Percentiles rank a stretch among this genome's conserved stretches.
Evolutionary conservation across 2,888 invertebrate species (phyloP).

Genomic region (Chironomus tentans): DNA sequence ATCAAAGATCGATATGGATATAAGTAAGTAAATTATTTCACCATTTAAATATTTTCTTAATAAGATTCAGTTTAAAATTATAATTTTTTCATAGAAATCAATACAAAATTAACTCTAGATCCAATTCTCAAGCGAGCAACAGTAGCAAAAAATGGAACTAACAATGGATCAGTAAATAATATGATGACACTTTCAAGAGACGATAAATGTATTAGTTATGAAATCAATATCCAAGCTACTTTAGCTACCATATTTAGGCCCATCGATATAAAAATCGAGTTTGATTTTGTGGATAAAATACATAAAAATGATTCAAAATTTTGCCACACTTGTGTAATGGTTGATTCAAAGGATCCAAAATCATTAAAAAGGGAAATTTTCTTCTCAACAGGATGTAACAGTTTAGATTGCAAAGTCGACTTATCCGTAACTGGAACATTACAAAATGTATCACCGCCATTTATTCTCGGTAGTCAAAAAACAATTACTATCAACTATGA

Average conservation of each 20-base stretch:
- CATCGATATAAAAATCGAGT: no score
- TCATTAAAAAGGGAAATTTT: constrained; percentile 37
- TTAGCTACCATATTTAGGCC: no score
- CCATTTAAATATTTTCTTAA: no score
- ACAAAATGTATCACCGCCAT: constrained; percentile 33
- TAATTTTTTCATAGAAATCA: no score
- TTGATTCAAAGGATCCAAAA: constrained; percentile 39
- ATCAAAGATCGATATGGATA: constrained; percentile 30
- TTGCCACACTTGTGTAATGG: constrained; percentile 35
- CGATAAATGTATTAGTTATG: constrained; percentile 34
- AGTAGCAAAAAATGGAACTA: neutral
- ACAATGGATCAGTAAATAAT: no score
- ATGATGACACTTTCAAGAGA: neutral
- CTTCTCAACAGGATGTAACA: constrained; percentile 40
- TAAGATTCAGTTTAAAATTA: no score
- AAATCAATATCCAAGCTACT: constrained; percentile 11
- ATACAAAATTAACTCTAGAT: neutral
- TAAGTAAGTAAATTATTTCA: neutral
- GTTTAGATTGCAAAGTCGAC: constrained; percentile 40
- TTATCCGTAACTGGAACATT: constrained; percentile 30
- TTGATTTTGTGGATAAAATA: constrained; percentile 30
- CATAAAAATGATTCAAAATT: constrained; percentile 37
- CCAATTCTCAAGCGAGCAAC: constrained; percentile 3
- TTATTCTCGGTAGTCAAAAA: constrained; percentile 37
- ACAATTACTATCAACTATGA: constrained; percentile 37